Evolutionary conservation across 1,140 invertebrate species (phyloP), one percentile per base, ranked within the genome.

Genomic region (Subanguina moxae): DNA sequence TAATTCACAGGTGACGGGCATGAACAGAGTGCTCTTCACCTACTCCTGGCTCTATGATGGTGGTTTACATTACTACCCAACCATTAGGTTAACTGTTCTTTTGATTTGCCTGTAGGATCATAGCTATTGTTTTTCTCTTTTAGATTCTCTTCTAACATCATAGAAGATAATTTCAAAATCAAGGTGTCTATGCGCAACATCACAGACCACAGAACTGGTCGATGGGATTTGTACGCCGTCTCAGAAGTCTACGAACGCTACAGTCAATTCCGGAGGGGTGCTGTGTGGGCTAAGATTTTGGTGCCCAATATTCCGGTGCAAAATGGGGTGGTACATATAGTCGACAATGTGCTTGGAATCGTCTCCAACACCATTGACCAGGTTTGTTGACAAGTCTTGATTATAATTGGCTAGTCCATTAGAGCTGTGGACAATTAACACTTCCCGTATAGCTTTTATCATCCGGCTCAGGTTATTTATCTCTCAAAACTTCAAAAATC

Each of bases 281-380:
- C 79, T 13, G 82, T 82, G 17, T 82, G 82, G 82, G 80, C 79
- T 1, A 83, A 82, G 64, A 76, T 82, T 25, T 30, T 83, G 1
- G 82, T 83, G 11, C 82, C 80, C 9, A 83, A 82, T 62, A 82
- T 82, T 62, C 80, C 80, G 0, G 78, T 83, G 13, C 80, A 83
- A 63, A 82, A 82, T 56, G 80, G 80, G 15, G 80, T 82, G n/a
- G 80, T 77, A 0, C 80, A 82, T 48, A 80, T 82, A n/a, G 70
- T 82, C 27, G 80, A 82, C 63, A 82, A 80, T 62, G 80, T 82
- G 27, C 62, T 82, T 9, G 80, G 82, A 21, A 75, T 82, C 64
- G 80, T 82, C 17, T 77, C 80, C 0, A 80, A 76, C 38, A 82
- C 80, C 9, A 82, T 82, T 59, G 80, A 82, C 62, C 69, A 74